These are phyloP conservation scores for Prunella strophiata DNA, from an alignment of 2,797 vertebrate species.

Conservation along the genomic window DNA sequence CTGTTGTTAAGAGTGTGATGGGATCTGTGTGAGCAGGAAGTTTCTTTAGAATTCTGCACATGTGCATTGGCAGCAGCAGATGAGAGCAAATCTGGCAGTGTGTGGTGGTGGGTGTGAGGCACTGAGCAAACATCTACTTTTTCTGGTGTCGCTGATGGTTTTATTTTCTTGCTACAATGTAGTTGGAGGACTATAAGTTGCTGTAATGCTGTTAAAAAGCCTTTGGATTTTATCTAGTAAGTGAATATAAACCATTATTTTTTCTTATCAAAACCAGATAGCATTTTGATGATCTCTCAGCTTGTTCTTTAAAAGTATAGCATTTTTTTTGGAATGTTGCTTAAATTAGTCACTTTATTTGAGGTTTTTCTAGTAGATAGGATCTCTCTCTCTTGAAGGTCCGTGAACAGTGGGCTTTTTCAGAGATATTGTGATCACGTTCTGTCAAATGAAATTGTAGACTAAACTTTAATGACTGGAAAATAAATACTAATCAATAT, in stretches of 20 bases:
- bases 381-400: background rate
- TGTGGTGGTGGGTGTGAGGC: conserved; percentile 42
- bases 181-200: background rate
- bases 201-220: background rate
- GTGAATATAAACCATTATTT: background rate
- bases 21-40: conserved; percentile 58
- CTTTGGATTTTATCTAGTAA: conserved; percentile 36
- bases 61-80: conserved; percentile 61
- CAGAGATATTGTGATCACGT: background rate
- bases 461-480: background rate
- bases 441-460: background rate
- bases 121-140: conserved; percentile 21
- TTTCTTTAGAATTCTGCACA: conserved; percentile 65
- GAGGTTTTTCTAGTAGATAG: background rate
- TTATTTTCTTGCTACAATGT: background rate
- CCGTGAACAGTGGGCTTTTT: background rate
- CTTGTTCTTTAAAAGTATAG: background rate
- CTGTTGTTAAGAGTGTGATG: conserved; percentile 57
- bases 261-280: background rate
- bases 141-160: background rate
- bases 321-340: background rate
- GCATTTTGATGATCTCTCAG: background rate
- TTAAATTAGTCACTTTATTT: background rate
- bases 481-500: background rate
- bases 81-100: conserved; percentile 50